Evolutionary conservation across 1,140 invertebrate genomes (phyloP).

Genomic region (Macrobrachium rosenbergii): DNA sequence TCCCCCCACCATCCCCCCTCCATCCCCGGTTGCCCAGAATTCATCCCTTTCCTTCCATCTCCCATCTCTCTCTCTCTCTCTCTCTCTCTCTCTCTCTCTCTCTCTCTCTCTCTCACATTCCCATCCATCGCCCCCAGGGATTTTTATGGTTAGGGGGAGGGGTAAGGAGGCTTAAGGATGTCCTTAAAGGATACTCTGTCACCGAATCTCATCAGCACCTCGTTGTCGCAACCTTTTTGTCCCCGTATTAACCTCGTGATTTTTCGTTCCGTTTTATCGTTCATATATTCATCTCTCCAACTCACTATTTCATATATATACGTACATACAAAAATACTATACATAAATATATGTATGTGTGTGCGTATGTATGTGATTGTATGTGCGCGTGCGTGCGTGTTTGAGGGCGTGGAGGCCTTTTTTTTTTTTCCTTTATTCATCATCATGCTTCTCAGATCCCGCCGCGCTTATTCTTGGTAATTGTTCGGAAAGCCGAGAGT

Average conservation of each 20-base stretch:
- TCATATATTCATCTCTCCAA: too few species aligned
- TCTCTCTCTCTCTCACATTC: not conserved
- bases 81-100: not conserved
- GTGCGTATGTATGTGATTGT: not conserved
- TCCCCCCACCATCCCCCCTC: not conserved
- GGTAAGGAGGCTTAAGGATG: not conserved
- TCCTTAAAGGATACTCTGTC: too few species aligned
- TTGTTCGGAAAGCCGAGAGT: too few species aligned
- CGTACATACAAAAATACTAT: too few species aligned
- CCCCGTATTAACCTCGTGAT: too few species aligned
- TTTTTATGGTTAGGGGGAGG: not conserved
- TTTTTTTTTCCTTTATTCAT: not conserved
- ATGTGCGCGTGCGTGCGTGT: slow-evolving; percentile 7
- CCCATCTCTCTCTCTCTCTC: too few species aligned
- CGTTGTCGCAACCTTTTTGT: too few species aligned
- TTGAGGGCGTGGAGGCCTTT: not conserved
- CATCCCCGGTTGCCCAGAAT: not conserved
- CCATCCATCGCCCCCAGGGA: not conserved
- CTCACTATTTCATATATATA: too few species aligned
- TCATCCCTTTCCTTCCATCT: slow-evolving; percentile 5
- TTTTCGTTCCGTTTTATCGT: too few species aligned
- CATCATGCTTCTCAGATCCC: not conserved
- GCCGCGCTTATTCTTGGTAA: too few species aligned
- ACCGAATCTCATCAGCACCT: too few species aligned
- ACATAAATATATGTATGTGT: not conserved